Evolutionary conservation across 1,140 invertebrate species (phyloP).

Genomic region (Octopus sinensis): DNA sequence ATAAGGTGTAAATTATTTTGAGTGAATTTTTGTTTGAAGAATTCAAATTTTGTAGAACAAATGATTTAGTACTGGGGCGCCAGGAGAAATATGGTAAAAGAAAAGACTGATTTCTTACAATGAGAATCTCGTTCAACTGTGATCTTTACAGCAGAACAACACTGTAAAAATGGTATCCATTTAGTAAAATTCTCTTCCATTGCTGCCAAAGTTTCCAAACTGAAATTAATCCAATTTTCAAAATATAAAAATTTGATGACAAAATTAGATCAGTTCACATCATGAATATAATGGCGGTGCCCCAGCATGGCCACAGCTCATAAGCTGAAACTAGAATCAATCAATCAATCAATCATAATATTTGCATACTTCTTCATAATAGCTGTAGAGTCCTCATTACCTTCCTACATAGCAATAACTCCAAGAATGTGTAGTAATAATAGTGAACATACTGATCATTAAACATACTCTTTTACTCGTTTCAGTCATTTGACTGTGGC

Average conservation of each 20-base stretch:
- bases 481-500: too few species aligned
- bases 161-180: neutral
- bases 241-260: neutral
- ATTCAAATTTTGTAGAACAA: too few species aligned
- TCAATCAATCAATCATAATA: neutral
- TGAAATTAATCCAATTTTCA: neutral
- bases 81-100: too few species aligned
- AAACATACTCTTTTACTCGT: too few species aligned
- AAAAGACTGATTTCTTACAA: neutral
- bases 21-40: too few species aligned
- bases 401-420: too few species aligned
- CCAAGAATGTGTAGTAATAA: too few species aligned
- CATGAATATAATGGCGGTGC: neutral
- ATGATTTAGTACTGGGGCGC: too few species aligned
- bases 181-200: neutral
- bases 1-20: too few species aligned
- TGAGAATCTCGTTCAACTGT: neutral
- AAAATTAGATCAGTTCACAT: neutral
- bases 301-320: neutral
- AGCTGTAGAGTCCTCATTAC: too few species aligned
- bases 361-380: neutral
- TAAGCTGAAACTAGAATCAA: neutral
- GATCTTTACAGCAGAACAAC: neutral
- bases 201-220: neutral
- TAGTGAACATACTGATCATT: too few species aligned